Evolutionary conservation across 2,797 vertebrate species (phyloP).

Genomic region (Pipistrellus nathusii): DNA sequence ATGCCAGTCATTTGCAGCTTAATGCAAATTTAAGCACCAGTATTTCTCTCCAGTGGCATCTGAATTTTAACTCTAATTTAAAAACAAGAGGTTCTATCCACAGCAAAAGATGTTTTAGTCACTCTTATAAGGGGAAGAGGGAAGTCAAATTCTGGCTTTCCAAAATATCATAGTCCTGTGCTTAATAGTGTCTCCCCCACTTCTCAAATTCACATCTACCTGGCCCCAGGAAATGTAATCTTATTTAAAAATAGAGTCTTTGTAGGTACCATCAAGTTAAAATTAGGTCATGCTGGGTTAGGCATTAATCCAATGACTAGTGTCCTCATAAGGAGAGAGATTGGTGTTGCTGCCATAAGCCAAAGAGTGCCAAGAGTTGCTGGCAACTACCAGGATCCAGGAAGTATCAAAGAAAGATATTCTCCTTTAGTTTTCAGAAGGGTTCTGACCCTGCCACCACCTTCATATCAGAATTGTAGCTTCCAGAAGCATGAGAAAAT

Average conservation of each 20-base stretch:
- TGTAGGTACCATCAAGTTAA: background rate
- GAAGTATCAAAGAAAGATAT: background rate
- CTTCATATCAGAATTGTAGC: background rate
- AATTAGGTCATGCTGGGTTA: background rate
- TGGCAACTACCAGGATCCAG: background rate
- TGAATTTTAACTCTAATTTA: conserved; percentile 59
- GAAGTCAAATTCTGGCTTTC: background rate
- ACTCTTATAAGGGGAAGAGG: background rate
- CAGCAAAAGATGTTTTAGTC: background rate
- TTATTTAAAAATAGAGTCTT: background rate
- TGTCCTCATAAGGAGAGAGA: background rate
- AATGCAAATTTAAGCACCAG: conserved; percentile 40
- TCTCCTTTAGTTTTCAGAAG: background rate
- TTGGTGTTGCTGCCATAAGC: background rate
- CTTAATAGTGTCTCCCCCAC: background rate
- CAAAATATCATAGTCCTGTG: background rate
- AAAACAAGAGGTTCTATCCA: conserved; percentile 2
- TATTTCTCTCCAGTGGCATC: conserved; percentile 55
- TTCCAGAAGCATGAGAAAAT: background rate
- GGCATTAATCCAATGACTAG: background rate
- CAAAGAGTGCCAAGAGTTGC: background rate
- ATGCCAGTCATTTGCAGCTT: conserved; percentile 44
- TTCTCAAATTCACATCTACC: background rate
- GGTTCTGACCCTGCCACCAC: background rate
- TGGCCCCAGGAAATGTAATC: background rate